Percentiles rank a stretch among this genome's conserved stretches.
Conservation (phyloP, 2,888 invertebrate genomes). For the Stegophylla sp. region DNA sequence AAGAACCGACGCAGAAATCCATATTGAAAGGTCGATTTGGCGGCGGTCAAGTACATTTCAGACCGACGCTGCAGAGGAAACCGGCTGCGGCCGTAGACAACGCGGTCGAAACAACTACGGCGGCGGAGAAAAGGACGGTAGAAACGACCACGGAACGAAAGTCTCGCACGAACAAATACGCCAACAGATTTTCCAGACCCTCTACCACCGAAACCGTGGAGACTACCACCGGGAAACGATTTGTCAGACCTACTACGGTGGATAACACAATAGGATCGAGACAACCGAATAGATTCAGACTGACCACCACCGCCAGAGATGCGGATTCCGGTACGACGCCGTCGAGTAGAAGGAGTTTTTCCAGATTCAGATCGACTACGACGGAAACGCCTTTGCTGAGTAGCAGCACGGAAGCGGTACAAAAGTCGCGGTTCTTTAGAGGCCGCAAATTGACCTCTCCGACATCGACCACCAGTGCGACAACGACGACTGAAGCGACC, state of each 20-base stretch:
- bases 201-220: slow-evolving; percentile 5
- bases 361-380: slow-evolving; percentile 27
- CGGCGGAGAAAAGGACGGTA: background rate
- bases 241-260: slow-evolving; percentile 12
- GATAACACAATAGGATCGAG: background rate
- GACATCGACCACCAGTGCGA: slow-evolving; percentile 58
- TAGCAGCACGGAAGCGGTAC: slow-evolving; percentile 40
- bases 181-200: slow-evolving; percentile 31
- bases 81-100: background rate
- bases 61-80: slow-evolving; percentile 39
- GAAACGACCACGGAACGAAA: slow-evolving; percentile 16
- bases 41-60: slow-evolving; percentile 1
- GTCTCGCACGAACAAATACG: slow-evolving; percentile 30
- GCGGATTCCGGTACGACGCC: no score
- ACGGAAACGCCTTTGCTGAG: slow-evolving; percentile 7
- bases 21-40: slow-evolving; percentile 44
- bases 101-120: background rate
- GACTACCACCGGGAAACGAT: slow-evolving; percentile 27
- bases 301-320: background rate
- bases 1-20: slow-evolving; percentile 43
- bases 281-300: slow-evolving; percentile 30
- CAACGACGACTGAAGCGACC: slow-evolving; percentile 59
- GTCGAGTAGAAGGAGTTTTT: slow-evolving; percentile 10
- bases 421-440: slow-evolving; percentile 45
- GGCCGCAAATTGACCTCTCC: slow-evolving; percentile 26